Conservation (phyloP, 1,140 invertebrate genomes). For the Lordiphosa clarofinis region DNA sequence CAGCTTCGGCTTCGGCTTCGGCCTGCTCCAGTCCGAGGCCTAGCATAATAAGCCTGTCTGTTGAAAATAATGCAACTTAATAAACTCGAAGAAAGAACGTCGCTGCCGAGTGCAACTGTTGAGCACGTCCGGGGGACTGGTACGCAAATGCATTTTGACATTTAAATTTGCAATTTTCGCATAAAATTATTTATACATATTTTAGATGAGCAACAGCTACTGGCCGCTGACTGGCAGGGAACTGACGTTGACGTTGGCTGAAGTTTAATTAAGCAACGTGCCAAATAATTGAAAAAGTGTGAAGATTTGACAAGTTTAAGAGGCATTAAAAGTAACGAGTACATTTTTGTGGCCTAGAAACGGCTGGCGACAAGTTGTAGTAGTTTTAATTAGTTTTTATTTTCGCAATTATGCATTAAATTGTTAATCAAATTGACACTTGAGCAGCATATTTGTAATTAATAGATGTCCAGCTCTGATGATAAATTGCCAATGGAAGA, state of each 20-base stretch:
- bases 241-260: conserved; percentile 69
- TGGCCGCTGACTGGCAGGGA: conserved; percentile 40
- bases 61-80: conserved; percentile 69
- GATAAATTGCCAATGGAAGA: conserved; percentile 17
- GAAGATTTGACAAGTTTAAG: conserved; percentile 79
- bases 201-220: too few relatives aligned
- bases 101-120: conserved; percentile 8
- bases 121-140: conserved; percentile 40
- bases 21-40: conserved; percentile 25
- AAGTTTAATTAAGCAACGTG: conserved; percentile 78
- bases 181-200: conserved; percentile 63
- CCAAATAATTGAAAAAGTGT: conserved; percentile 79
- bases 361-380: conserved; percentile 22
- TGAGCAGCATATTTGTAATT: conserved; percentile 46
- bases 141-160: conserved; percentile 74
- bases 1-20: conserved; percentile 1
- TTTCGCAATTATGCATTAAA: conserved; percentile 48
- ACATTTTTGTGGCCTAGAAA: conserved; percentile 16
- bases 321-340: conserved; percentile 57
- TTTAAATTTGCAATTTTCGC: conserved; percentile 77
- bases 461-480: conserved; percentile 34
- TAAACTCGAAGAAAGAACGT: conserved; percentile 67
- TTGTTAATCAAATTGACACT: conserved; percentile 67
- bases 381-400: conserved; percentile 37
- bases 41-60: conserved; percentile 58